Evolutionary conservation across 2,888 invertebrate species (phyloP).

Genomic region (Temnothorax rugatulus): DNA sequence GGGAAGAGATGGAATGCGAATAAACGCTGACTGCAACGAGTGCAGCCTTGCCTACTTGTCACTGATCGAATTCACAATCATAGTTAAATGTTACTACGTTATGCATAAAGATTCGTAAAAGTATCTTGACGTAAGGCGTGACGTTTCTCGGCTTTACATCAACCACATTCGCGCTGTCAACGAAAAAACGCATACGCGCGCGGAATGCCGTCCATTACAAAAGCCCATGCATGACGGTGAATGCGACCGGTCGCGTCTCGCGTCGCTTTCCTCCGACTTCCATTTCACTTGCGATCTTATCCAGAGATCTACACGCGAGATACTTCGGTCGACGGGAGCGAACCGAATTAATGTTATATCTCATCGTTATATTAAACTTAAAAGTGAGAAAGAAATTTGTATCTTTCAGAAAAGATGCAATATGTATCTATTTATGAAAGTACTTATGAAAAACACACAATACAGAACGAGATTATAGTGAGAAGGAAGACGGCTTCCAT

Average conservation of each 20-base stretch:
- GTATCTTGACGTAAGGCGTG: conserved; percentile 34
- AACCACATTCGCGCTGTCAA: conserved; percentile 7
- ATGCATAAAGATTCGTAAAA: conserved; percentile 39
- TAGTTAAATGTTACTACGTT: conserved; percentile 36
- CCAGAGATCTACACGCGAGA: conserved; percentile 11
- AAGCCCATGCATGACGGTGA: conserved; percentile 58
- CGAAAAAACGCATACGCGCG: conserved; percentile 27
- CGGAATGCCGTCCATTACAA: conserved; percentile 69
- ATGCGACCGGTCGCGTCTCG: conserved; percentile 39
- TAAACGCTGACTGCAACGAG: conserved; percentile 22
- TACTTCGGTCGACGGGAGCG: not conserved
- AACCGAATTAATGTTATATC: not conserved
- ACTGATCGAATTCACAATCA: conserved; percentile 14
- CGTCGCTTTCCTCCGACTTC: conserved; percentile 66
- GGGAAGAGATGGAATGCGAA: conserved; percentile 21
- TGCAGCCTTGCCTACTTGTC: conserved; percentile 9
- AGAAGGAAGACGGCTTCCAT: not conserved
- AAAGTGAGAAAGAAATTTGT: not conserved
- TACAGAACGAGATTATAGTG: not conserved
- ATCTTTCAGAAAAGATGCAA: not conserved
- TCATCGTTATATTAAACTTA: not conserved
- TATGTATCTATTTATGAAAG: not conserved
- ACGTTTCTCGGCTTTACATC: conserved; percentile 39
- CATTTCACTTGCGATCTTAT: conserved; percentile 71
- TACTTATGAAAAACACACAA: not conserved